Evolutionary conservation across 2,888 invertebrate species (phyloP).

Genomic region (Thymelicus acteon): DNA sequence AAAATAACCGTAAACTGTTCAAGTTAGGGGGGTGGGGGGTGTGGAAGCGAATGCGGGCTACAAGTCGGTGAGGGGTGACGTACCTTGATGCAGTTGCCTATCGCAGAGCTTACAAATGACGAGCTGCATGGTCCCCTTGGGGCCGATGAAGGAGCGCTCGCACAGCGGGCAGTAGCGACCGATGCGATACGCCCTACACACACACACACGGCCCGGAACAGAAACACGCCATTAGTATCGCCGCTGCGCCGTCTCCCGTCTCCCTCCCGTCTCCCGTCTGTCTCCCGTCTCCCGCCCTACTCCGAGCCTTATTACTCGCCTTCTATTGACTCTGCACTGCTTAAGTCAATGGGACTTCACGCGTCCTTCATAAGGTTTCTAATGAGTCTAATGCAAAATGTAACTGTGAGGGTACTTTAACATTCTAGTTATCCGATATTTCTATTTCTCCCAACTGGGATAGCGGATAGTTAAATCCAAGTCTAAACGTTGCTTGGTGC

Average conservation of each 20-base stretch:
- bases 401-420: too few species aligned
- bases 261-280: too few species aligned
- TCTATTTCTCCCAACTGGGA: too few species aligned
- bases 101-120: slow-evolving; percentile 85
- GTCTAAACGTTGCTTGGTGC: too few species aligned
- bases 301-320: slow-evolving; percentile 61
- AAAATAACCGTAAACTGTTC: slow-evolving; percentile 12
- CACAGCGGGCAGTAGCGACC: slow-evolving; percentile 90
- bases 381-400: too few species aligned
- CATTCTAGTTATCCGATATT: too few species aligned
- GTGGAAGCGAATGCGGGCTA: slow-evolving; percentile 44
- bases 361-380: too few species aligned
- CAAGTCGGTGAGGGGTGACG: slow-evolving; percentile 58
- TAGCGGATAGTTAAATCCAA: too few species aligned
- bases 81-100: slow-evolving; percentile 85
- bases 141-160: slow-evolving; percentile 88
- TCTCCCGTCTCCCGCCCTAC: too few species aligned
- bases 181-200: slow-evolving; percentile 88
- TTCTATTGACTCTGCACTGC: slow-evolving; percentile 43
- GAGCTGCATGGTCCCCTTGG: slow-evolving; percentile 88
- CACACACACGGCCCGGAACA: slow-evolving; percentile 81
- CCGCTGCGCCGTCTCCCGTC: slow-evolving; percentile 49
- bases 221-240: slow-evolving; percentile 83
- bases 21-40: not conserved
- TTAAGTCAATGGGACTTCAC: too few species aligned